Evolutionary conservation across 1,140 invertebrate genomes (phyloP).

Genomic region (Drosophila ficusphila): DNA sequence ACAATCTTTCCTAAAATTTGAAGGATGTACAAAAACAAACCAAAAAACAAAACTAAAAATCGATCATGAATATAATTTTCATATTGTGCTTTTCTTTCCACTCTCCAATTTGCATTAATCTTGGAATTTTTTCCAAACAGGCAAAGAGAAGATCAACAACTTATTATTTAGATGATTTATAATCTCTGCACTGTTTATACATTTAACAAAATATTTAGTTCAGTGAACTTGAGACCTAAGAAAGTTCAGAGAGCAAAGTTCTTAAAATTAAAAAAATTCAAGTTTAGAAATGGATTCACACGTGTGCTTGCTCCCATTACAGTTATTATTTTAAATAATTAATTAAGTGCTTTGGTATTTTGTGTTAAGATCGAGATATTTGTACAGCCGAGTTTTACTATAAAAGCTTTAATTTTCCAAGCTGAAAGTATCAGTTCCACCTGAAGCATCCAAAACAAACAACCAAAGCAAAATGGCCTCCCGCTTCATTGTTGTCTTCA

Average conservation of each 20-base stretch:
- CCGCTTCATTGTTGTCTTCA: conserved; percentile 1
- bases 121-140: too few species aligned
- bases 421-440: conserved; percentile 22
- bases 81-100: too few species aligned
- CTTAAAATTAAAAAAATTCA: neutral
- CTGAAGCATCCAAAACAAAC: neutral
- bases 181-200: neutral
- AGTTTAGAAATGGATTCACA: neutral
- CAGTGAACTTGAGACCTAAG: neutral
- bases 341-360: neutral
- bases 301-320: neutral
- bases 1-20: too few species aligned
- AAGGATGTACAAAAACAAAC: too few species aligned
- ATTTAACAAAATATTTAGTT: neutral
- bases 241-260: neutral
- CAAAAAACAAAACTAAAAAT: too few species aligned
- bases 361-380: neutral
- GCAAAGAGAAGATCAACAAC: too few species aligned
- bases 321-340: neutral
- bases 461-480: conserved; percentile 11
- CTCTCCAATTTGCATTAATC: too few species aligned
- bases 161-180: neutral
- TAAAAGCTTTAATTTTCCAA: conserved; percentile 13
- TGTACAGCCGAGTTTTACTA: neutral
- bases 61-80: too few species aligned